Conservation (phyloP, 2,113 vertebrate genomes). For the Pelecanus crispus region DNA sequence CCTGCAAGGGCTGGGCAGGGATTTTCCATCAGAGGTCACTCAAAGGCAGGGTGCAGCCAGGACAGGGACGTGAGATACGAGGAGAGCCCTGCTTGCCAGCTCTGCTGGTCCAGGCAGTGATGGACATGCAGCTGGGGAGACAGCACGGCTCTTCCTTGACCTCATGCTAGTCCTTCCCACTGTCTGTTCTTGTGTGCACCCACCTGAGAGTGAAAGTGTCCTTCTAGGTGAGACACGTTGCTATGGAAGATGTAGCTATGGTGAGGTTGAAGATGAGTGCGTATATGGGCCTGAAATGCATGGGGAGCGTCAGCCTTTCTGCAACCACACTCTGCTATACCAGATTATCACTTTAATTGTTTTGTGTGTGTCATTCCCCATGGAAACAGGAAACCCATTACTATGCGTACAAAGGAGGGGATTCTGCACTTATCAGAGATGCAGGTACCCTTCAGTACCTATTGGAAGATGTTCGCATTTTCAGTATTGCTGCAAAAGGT, state of each 20-base stretch:
- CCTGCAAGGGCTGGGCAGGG: neutral
- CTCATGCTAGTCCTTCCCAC: neutral
- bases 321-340: too few species aligned
- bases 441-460: accelerated
- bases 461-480: neutral
- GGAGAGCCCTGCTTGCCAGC: neutral
- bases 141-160: accelerated
- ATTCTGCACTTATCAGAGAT: accelerated
- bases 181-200: too few species aligned
- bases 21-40: neutral
- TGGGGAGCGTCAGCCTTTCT: neutral
- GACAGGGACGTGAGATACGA: neutral
- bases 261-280: neutral
- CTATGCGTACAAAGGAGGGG: accelerated
- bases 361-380: neutral
- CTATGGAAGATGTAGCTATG: too few species aligned
- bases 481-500: neutral
- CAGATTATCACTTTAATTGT: neutral
- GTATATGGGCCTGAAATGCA: neutral
- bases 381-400: accelerated
- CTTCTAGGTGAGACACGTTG: neutral
- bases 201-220: too few species aligned
- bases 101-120: neutral
- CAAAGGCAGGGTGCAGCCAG: neutral
- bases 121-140: too few species aligned